Conservation (phyloP, 2,113 vertebrate genomes). For the Felis catus region F.catus_Fca126_mat1.0 CM031413.1:112836001-112836500, state of each 20-base stretch:
- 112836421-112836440: slow-evolving; percentile 64
- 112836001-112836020: slow-evolving; percentile 17
- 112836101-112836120: not conserved
- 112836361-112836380: slow-evolving; percentile 17
- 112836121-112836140: not conserved
- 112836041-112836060: slow-evolving; percentile 14
- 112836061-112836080: not conserved
- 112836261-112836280: not conserved
- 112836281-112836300: not conserved
- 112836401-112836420: slow-evolving; percentile 37
- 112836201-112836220: slow-evolving; percentile 9
- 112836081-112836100: not conserved
- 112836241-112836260: not conserved
- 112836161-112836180: not conserved
- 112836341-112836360: slow-evolving; percentile 36
- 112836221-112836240: not conserved
- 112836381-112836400: slow-evolving; percentile 2
- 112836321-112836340: not conserved
- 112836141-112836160: not conserved
- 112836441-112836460: slow-evolving; percentile 66
- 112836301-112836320: not conserved
- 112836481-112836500: slow-evolving; percentile 61
- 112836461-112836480: slow-evolving; percentile 54
- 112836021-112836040: not conserved
- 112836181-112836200: not conserved